Evolutionary conservation across 2,888 invertebrate species (phyloP).

Genomic region (Plebejus argus): DNA sequence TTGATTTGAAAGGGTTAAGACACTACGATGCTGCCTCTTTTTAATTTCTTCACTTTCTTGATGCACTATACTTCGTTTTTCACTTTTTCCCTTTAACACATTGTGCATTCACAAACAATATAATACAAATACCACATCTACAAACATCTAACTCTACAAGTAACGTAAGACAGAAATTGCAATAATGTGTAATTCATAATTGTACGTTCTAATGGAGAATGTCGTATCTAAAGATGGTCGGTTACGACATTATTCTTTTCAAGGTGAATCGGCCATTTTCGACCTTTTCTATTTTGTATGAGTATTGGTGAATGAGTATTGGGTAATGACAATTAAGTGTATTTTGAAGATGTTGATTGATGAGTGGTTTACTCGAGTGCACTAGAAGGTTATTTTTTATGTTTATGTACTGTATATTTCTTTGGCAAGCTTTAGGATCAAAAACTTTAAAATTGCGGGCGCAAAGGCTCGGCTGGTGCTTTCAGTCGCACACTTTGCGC

Average conservation of each 20-base stretch:
- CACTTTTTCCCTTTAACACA: no score
- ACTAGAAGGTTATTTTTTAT: background rate
- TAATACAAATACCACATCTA: background rate
- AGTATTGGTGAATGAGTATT: conserved; percentile 12
- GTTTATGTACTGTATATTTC: no score
- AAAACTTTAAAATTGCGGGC: no score
- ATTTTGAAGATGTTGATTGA: background rate
- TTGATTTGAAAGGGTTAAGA: no score
- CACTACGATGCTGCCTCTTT: no score
- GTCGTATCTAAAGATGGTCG: background rate
- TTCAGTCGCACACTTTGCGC: no score
- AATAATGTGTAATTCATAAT: conserved; percentile 30
- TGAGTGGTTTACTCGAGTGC: background rate
- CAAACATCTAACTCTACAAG: background rate
- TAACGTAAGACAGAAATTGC: conserved; percentile 4
- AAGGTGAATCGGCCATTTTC: background rate
- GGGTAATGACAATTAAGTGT: background rate
- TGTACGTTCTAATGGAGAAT: conserved; percentile 27
- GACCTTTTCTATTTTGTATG: conserved; percentile 10
- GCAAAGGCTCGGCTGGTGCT: no score
- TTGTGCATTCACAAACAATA: no score
- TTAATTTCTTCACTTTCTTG: no score
- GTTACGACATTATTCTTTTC: conserved; percentile 1
- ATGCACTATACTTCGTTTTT: no score
- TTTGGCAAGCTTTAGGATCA: no score